Evolutionary conservation across 92 coral and sea anemone genomes (phyloP), one percentile per base, ranked within the genome.

Genomic region (Porites divaricata): DNA sequence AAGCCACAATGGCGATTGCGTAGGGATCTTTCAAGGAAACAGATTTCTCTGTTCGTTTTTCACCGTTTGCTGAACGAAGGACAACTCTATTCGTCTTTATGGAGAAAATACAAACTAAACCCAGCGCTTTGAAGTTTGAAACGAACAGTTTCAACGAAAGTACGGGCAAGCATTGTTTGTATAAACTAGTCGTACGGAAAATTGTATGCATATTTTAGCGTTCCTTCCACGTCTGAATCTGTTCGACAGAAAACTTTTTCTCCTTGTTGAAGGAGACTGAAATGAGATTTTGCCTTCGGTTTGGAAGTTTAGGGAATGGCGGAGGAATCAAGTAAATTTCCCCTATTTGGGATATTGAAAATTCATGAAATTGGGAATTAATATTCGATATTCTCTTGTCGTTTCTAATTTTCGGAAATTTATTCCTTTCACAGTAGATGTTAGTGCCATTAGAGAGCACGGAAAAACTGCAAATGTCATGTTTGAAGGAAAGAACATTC

Each of bases 401-500:
- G 91, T 91, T 86, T 89, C 90, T 80, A 81, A 79, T 83, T 89
- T 78, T 78, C 85, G 87, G 67, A 85, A 88, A 88, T 86, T 73
- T 90, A 88, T 88, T 88, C 89, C 78, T 88, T 90, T 90, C 77
- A 74, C 81, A 92, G 98, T 87, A 89, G 95, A 94, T 94, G 98
- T 86, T 83, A 89, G 72, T 86, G 93, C 89, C 83, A 96, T 90
- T 88, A 90, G 90, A 90, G 91, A 90, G 54, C 93, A 91, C 88
- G 96, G 86, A 85, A 93, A 87, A 72, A 77, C 86, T 51, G 78
- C 83, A 11, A 88, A 89, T 85, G 90, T 93, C 65, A 93, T 95
- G 99, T 96, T 91, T 83, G 93, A 96, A 80, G 99, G 99, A 93
- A 96, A 96, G 92, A 96, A 96, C 86, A 96, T 96, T 75, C 99